These are phyloP conservation scores for Leptodactylus fallax DNA, from an alignment of 2,797 vertebrate genomes.

Conservation along the genomic window DNA sequence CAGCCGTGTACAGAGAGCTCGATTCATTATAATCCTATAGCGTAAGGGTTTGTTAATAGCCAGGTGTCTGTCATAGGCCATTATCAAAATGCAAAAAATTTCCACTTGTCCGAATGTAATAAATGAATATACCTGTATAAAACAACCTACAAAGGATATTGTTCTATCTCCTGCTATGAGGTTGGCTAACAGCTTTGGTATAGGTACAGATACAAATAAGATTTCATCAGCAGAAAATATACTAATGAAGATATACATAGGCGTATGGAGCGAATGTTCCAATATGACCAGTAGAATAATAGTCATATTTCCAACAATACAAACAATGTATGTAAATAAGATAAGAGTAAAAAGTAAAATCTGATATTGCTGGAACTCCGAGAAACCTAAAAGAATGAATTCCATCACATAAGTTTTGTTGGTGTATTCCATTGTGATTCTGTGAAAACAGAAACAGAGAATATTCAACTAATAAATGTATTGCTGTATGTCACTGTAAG, in stretches of 20 bases:
- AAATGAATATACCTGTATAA: constrained; percentile 8
- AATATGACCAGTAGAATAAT: constrained; percentile 16
- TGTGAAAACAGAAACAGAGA: no score
- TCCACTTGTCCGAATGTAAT: constrained; percentile 20
- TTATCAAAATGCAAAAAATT: constrained; percentile 17
- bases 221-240: constrained; percentile 39
- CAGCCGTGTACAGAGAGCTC: background rate
- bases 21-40: background rate
- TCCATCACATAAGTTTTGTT: no score
- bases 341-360: constrained; percentile 15
- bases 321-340: constrained; percentile 38
- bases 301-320: constrained; percentile 19
- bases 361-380: background rate
- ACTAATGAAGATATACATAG: constrained; percentile 53
- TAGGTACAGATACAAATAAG: constrained; percentile 33
- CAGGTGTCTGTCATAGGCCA: background rate
- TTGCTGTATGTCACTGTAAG: no score
- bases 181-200: constrained; percentile 37
- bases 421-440: no score
- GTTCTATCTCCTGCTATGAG: background rate
- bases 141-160: constrained; percentile 31
- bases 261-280: constrained; percentile 12
- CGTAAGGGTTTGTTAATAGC: background rate
- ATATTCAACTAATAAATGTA: no score
- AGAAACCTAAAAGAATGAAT: background rate